A percentile compares a stretch with the other conserved stretches of the same genome.
These are phyloP conservation scores for Andrena chrysosceles DNA, from an alignment of 2,888 invertebrate genomes.

Conservation along the genomic window DNA sequence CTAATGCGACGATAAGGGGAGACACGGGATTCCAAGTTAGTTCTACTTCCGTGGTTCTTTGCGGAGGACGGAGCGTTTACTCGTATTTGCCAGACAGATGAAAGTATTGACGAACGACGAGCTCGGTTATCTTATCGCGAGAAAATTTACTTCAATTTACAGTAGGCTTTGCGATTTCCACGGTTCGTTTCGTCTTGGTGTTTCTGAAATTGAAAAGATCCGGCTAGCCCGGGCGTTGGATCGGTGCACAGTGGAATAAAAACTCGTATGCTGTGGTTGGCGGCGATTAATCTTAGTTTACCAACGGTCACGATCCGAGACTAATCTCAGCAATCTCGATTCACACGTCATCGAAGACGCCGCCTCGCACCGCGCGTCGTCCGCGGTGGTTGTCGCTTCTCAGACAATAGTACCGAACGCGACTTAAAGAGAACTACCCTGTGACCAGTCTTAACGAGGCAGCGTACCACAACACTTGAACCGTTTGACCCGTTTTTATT, in stretches of 20 bases:
- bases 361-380: neutral
- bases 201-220: neutral
- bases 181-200: neutral
- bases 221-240: neutral
- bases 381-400: slow-evolving; percentile 6
- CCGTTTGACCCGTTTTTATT: slow-evolving; percentile 79
- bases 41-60: neutral
- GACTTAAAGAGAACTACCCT: slow-evolving; percentile 31
- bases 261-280: too few species aligned
- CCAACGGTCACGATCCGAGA: neutral
- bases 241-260: neutral
- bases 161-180: neutral
- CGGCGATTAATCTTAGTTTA: neutral
- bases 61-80: neutral
- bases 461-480: slow-evolving; percentile 66
- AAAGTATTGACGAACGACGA: neutral
- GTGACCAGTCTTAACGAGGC: slow-evolving; percentile 9
- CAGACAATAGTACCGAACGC: neutral
- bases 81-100: neutral
- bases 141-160: neutral
- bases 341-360: neutral
- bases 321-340: neutral
- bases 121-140: slow-evolving; percentile 21
- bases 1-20: neutral
- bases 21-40: neutral